Base-by-base conservation (phyloP, 2,113 vertebrate species). In the Hippocampus comes region DNA sequence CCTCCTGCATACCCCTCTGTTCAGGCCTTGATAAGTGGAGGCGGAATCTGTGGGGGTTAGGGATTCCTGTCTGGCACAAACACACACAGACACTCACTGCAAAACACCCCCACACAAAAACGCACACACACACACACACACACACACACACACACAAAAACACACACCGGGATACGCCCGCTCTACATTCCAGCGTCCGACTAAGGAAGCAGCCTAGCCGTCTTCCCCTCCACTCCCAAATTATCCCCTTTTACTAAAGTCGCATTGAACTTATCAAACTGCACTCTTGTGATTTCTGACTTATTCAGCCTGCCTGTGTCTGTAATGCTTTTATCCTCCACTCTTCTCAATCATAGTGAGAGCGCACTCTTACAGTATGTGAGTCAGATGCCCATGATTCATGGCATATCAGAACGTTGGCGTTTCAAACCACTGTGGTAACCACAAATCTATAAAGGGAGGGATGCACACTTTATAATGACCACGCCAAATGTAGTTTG, bases 101-200 rank as follows among this genome's bases (percentile, higher is more conserved):
- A 80, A 89, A 78, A 85, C 79, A 89, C 76, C 86, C 74, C 85
- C 78, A 86, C 56, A 87, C 82, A 84, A 83, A 78, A 78, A 90
- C 20, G n/a, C 18, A 25, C 25, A 25, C 25, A 86, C 74, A 86
- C 77, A 87, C 57, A 86, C 84, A 84, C 84, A 79, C 81, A 86
- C 82, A 90, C 20, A 55, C 18, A 90, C 20, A 55, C 18, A 85
- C 80, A 89, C 75, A 86, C 74, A 86, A 76, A 87, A 53, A 87
- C 81, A 84, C 84, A 79, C 81, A 86, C 82, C 85, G 84, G 91
- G 84, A 92, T 91, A 89, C 89, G 92, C 89, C 92, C 90, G 91
- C 82, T 89, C 82, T 83, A 86, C 94, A 93, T 94, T 94, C 92
- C 92, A 90, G 72, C 84, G 91, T 84, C 83, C 88, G 78, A 86